Conservation (phyloP, 1,140 invertebrate genomes). For the Dysdera silvatica region DNA sequence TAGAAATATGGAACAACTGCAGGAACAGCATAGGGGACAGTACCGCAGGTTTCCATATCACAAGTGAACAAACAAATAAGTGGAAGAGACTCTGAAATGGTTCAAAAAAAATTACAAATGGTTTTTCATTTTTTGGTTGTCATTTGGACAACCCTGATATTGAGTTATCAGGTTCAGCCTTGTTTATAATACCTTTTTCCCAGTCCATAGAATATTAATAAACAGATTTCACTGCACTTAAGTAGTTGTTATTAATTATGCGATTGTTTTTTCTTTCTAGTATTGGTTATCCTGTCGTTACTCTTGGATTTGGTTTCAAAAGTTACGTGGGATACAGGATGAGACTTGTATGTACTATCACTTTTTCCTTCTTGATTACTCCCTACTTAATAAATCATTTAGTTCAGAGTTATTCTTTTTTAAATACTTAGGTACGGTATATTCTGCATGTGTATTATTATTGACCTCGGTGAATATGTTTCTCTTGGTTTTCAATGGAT, state of each 20-base stretch:
- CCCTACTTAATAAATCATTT: neutral
- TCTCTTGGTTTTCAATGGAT: too few species aligned
- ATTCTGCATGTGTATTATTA: neutral
- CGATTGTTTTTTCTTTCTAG: constrained; percentile 49
- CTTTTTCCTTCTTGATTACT: neutral
- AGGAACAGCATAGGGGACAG: too few species aligned
- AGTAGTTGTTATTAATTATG: neutral
- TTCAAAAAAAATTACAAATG: too few species aligned
- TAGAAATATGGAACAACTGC: too few species aligned
- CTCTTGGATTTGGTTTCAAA: constrained; percentile 92
- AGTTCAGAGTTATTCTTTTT: neutral
- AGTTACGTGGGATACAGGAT: constrained; percentile 87
- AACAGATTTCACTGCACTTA: too few species aligned
- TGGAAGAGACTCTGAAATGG: too few species aligned
- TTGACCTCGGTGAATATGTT: too few species aligned
- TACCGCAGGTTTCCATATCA: too few species aligned
- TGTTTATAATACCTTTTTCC: neutral
- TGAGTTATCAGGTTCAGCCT: neutral
- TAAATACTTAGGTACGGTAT: neutral
- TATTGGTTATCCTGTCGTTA: constrained; percentile 95
- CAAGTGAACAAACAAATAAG: too few species aligned
- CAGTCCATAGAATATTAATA: too few species aligned
- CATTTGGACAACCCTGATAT: too few species aligned
- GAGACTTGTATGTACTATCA: constrained; percentile 55
- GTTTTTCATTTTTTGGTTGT: too few species aligned